These are phyloP conservation scores for Sesamia inferens DNA, from an alignment of 2,888 invertebrate species.

Conservation along the genomic window DNA sequence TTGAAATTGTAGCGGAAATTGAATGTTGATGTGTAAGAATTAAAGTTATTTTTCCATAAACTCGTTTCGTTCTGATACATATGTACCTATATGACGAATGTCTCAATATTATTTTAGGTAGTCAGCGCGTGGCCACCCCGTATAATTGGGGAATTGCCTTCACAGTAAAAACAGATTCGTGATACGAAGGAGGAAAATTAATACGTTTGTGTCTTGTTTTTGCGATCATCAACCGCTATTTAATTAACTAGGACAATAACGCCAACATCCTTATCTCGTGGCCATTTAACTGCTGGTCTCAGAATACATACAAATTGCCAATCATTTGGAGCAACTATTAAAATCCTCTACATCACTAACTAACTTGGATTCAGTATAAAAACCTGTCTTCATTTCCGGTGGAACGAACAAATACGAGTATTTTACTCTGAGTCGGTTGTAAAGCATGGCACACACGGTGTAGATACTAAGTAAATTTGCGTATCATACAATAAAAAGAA, in stretches of 20 bases:
- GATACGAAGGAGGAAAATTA: conserved; percentile 4
- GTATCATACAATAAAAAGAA: background rate
- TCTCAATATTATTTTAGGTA: background rate
- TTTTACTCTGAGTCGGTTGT: conserved; percentile 31
- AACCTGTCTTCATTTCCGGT: conserved; percentile 62
- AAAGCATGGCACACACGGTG: conserved; percentile 20
- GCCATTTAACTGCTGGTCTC: conserved; percentile 10
- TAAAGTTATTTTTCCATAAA: too few relatives aligned
- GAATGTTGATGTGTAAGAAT: too few relatives aligned
- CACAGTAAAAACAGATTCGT: background rate
- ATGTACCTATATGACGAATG: too few relatives aligned
- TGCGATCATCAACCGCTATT: conserved; percentile 22
- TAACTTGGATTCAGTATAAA: conserved; percentile 45
- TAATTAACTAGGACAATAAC: conserved; percentile 1
- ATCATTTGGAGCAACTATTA: conserved; percentile 57
- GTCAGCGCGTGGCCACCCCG: background rate
- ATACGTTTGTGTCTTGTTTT: conserved; percentile 1
- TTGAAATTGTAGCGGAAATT: too few relatives aligned
- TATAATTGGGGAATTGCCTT: background rate
- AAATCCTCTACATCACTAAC: conserved; percentile 43
- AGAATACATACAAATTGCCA: conserved; percentile 51
- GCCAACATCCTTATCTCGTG: conserved; percentile 29
- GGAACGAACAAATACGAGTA: conserved; percentile 43
- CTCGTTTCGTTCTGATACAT: too few relatives aligned
- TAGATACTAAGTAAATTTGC: background rate